Base-by-base conservation (phyloP, 2,113 vertebrate genomes). In the Lycaon pictus region DNA sequence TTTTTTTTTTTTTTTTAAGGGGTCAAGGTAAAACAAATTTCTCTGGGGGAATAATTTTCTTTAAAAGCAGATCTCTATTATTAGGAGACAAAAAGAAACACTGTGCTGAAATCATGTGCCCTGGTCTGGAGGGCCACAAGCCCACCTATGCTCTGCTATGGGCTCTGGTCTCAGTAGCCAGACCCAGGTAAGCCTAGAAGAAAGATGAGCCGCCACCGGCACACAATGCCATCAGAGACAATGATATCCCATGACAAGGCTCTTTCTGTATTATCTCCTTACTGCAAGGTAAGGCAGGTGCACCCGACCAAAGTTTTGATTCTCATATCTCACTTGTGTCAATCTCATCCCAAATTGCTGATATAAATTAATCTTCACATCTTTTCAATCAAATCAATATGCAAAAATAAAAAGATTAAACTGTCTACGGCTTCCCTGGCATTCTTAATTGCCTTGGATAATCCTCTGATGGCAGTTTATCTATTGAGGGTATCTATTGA, bases 81-180 rank as follows among this genome's bases (percentile, higher is more conserved):
- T 88, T 35, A 95, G 20, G 51, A 96, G 79, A 93, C 86, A 89
- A 89, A 94, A 96, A 16, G 80, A 92, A 91, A 93, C 53, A 79
- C 53, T 43, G 7, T 56, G 82, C 92, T 89, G 27, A 87, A 80
- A 43, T 63, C 35, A 2, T 2, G 1, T 71, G 19, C 71, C 58
- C 81, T 55, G 63, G 91, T 35, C 22, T 77, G 53, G 32, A 86
- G 93, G 27, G 32, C 32, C 29, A 27, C 60, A 62, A 37, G 55
- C 15, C 35, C 51, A 79, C 7, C 58, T 53, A 3, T 1, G 35
- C 43, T 79, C 32, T 60, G 89, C 43, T 32, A 11, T 25, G 63
- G 56, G 56, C 35, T 77, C 53, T 58, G 29, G 60, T 43, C 71
- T 83, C 56, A 37, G 83, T 17, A 76, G 83, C 86, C 93, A 69